Base-by-base conservation (phyloP, 2,113 vertebrate genomes). In the Haliaeetus leucogaster region DNA sequence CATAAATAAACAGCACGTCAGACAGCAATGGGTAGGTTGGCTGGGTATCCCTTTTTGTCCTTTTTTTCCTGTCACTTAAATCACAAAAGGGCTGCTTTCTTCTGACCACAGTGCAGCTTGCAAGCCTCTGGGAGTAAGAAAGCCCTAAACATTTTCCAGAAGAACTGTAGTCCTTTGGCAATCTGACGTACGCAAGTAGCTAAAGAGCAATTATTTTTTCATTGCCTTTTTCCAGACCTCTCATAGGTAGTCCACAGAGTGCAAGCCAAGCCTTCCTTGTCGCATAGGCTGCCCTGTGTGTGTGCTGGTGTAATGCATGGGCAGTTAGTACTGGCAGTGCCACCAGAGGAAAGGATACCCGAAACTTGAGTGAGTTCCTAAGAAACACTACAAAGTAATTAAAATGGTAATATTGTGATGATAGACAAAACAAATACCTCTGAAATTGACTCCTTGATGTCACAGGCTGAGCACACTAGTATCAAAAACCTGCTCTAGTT, bases 391-490 rank as follows among this genome's bases (percentile, higher is more conserved):
- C 1, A 3, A 90, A 30, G 11, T 77, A 53, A 59, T 78, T 58
- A 47, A 58, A 85, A 40, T 11, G 13, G 30, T 18, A 77, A 58
- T 27, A 34, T 30, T 38, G 47, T 9, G 26, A 36, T 56, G 23
- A 48, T 0, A 36, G 47, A 36, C 27, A 59, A 59, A 25, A 43
- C 13, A 81, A 81, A 81, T 13, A 40, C 25, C 25, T 38, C 45
- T 50, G 55, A 59, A 67, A 73, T 3, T 42, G 16, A 38, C 20
- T 58, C 36, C 19, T n/a, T 32, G 5, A 13, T 43, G 32, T 30
- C 65, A 53, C 23, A 65, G 27, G 38, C 20, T 36, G 53, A 81
- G 63, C 0, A 0, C 0, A 2, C 20, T 17, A 43, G 10, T 18
- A n/a, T n/a, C n/a, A 85, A 68, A 78, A 91, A 29, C 7, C 6